A percentile compares a stretch with the other conserved stretches of the same genome.
Conservation (phyloP, 2,797 vertebrate species). For the Enteromius viviparus region DNA sequence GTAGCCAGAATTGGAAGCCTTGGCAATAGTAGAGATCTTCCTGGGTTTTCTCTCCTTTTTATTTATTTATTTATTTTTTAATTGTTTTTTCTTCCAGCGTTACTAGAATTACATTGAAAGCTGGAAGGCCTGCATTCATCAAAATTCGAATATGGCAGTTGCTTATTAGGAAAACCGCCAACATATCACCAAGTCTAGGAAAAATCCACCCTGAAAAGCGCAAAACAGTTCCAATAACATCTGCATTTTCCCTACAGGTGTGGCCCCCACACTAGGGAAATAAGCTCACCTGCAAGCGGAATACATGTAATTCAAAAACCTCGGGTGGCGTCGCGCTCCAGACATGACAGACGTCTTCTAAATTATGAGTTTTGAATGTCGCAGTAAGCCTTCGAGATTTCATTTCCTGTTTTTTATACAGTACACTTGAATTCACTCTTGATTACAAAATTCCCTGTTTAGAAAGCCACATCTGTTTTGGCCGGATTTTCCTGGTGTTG, state of each 20-base stretch:
- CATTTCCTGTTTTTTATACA: conserved; percentile 5
- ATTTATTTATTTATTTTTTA: not conserved
- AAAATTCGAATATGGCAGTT: conserved; percentile 28
- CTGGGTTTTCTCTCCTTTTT: not conserved
- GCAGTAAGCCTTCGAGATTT: conserved; percentile 30
- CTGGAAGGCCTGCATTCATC: conserved; percentile 36
- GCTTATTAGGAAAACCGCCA: conserved; percentile 13
- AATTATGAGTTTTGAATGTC: conserved; percentile 40
- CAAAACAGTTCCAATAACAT: conserved; percentile 37
- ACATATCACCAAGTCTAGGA: conserved; percentile 34
- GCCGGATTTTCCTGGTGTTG: not conserved
- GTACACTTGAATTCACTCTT: conserved; percentile 31
- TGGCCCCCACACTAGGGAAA: conserved; percentile 52
- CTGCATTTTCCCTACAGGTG: conserved; percentile 41
- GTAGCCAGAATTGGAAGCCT: not conserved
- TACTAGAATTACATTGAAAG: conserved; percentile 23
- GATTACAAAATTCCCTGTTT: conserved; percentile 24
- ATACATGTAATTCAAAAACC: conserved; percentile 45
- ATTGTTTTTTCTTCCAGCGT: not conserved
- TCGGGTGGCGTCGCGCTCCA: conserved; percentile 4
- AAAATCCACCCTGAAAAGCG: conserved; percentile 34
- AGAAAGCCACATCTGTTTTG: conserved; percentile 10
- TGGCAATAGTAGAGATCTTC: not conserved
- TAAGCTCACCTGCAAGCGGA: conserved; percentile 44
- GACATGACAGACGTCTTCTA: conserved; percentile 30